phyloP scores from a whole-genome alignment of 2,888 invertebrate genomes.

The Schizotus pectinicornis region DNA sequence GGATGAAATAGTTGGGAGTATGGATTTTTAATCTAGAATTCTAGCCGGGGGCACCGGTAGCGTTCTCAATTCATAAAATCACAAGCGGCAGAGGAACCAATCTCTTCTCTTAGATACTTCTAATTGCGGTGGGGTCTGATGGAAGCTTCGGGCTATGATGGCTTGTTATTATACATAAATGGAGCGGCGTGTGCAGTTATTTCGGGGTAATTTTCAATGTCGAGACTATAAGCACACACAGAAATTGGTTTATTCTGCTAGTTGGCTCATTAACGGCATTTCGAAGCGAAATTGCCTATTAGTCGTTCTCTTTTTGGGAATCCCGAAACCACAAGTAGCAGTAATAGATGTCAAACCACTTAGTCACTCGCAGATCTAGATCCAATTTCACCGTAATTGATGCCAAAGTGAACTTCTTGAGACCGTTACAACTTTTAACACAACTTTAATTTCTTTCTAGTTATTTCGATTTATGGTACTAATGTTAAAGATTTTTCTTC shows the following conservation, averaged over 20 bases:
- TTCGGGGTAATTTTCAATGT: conserved; percentile 26
- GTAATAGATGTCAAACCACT: too few species aligned
- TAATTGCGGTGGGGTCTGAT: conserved; percentile 29
- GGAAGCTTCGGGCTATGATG: conserved; percentile 25
- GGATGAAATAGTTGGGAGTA: conserved; percentile 15
- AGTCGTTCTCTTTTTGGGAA: too few species aligned
- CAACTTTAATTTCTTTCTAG: too few species aligned
- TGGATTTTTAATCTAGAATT: conserved; percentile 30
- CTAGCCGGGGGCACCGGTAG: conserved; percentile 26
- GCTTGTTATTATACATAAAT: conserved; percentile 31
- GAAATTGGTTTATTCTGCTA: conserved; percentile 19
- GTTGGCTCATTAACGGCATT: conserved; percentile 18
- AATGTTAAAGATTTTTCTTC: too few species aligned
- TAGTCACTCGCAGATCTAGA: too few species aligned
- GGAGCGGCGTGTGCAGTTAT: conserved; percentile 28
- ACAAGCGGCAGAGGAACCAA: conserved; percentile 27
- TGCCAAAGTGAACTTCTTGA: too few species aligned
- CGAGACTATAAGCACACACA: background rate
- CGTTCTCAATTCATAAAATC: conserved; percentile 30
- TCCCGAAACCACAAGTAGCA: too few species aligned
- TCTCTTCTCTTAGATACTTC: conserved; percentile 29
- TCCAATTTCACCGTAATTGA: too few species aligned
- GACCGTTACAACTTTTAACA: too few species aligned
- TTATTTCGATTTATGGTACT: too few species aligned
- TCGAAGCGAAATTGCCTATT: conserved; percentile 12